phyloP scores from a whole-genome alignment of 2,797 vertebrate genomes.

The Rhynchonycteris naso region DNA sequence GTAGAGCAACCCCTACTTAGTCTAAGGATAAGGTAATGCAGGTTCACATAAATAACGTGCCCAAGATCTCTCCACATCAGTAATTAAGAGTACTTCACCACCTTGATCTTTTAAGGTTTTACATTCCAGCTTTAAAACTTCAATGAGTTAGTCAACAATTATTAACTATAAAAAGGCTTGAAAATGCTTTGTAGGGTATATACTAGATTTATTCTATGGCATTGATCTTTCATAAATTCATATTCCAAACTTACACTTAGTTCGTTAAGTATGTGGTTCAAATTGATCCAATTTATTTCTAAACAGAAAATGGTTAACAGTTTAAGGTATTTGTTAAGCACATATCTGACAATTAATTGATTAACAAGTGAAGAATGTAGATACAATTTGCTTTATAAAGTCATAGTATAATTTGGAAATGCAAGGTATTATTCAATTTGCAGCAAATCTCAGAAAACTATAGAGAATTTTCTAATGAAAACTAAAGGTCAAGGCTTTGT shows the following conservation, averaged over 20 bases:
- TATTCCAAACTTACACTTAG: constrained; percentile 65
- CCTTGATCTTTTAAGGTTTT: constrained; percentile 37
- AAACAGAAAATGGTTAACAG: constrained; percentile 63
- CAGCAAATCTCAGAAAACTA: constrained; percentile 48
- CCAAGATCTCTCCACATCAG: neutral
- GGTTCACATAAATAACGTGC: constrained; percentile 36
- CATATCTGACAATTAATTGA: neutral
- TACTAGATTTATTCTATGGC: constrained; percentile 24
- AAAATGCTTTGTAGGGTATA: constrained; percentile 45
- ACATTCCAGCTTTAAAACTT: constrained; percentile 49
- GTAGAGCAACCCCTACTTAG: neutral
- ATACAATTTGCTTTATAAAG: constrained; percentile 49
- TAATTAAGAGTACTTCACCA: constrained; percentile 25
- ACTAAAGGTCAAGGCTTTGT: constrained; percentile 59
- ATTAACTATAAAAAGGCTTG: constrained; percentile 44
- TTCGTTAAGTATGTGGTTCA: constrained; percentile 63
- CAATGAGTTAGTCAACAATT: constrained; percentile 30
- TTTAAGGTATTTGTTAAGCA: constrained; percentile 64
- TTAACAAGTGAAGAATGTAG: constrained; percentile 44
- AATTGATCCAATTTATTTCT: constrained; percentile 67
- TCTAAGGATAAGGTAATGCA: neutral
- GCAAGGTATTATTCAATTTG: constrained; percentile 25
- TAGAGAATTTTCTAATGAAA: constrained; percentile 48
- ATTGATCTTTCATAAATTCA: constrained; percentile 55
- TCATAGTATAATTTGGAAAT: constrained; percentile 49